phyloP scores from a whole-genome alignment of 2,797 vertebrate species.

The Lateolabrax maculatus region DNA sequence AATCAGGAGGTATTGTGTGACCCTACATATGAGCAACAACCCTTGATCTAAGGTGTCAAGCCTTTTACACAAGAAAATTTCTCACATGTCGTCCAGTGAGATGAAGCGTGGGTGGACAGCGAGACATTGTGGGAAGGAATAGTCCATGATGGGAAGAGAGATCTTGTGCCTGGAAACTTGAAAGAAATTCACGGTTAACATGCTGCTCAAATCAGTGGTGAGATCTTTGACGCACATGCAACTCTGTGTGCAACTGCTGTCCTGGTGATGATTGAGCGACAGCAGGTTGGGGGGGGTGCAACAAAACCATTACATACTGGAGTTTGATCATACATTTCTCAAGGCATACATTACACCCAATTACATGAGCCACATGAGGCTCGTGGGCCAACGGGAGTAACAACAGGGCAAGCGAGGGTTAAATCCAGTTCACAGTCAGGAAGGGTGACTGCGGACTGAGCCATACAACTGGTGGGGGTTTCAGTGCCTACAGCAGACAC shows the following conservation, averaged over 20 bases:
- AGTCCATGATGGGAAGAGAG: not conserved
- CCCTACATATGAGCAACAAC: constrained; percentile 22
- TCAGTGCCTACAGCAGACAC: too few species aligned
- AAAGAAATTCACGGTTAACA: constrained; percentile 4
- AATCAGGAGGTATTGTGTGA: constrained; percentile 8
- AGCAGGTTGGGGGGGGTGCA: not conserved
- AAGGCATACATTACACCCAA: not conserved
- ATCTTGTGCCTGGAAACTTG: not conserved
- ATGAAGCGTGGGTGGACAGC: constrained; percentile 15
- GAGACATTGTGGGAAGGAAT: not conserved
- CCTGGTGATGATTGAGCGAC: not conserved
- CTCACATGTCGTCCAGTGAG: constrained; percentile 17
- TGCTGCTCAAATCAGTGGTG: not conserved
- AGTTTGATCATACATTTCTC: not conserved
- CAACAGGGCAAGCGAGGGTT: too few species aligned
- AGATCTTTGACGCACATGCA: not conserved
- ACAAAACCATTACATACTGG: not conserved
- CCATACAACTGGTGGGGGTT: too few species aligned
- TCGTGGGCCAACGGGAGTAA: too few species aligned
- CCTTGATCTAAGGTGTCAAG: constrained; percentile 6
- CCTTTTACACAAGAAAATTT: not conserved
- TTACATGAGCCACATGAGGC: too few species aligned
- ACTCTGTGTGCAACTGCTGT: not conserved
- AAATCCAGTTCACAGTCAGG: too few species aligned
- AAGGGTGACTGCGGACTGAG: too few species aligned